Percentiles rank a stretch among this genome's conserved stretches.
Evolutionary conservation across 2,797 vertebrate genomes (phyloP).

Genomic region (Hephaestus fuliginosus): DNA sequence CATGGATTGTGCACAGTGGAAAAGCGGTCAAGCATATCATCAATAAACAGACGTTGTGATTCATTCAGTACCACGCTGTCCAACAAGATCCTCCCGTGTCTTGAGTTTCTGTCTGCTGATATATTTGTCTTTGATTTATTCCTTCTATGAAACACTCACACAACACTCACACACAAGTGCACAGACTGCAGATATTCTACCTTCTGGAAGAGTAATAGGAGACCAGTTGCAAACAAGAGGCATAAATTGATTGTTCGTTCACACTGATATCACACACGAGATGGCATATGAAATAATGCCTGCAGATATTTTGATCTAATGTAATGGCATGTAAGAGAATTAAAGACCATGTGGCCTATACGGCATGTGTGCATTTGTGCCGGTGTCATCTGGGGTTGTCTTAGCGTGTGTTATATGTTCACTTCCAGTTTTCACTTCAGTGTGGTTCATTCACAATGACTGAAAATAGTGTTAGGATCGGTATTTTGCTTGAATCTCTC

Average conservation of each 20-base stretch:
- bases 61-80: conserved; percentile 64
- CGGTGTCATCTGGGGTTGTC: not conserved
- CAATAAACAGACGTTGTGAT: conserved; percentile 80
- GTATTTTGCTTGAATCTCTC: not conserved
- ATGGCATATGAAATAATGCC: conserved; percentile 9
- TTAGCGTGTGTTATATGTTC: not conserved
- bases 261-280: conserved; percentile 14
- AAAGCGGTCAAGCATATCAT: conserved; percentile 80
- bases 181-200: not conserved
- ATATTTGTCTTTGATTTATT: conserved; percentile 4
- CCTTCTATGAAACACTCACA: not conserved
- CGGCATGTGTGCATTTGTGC: not conserved
- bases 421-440: conserved; percentile 17
- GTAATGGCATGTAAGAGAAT: conserved; percentile 39
- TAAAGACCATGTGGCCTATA: not conserved
- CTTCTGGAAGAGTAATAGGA: not conserved
- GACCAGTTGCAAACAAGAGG: not conserved
- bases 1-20: conserved; percentile 78
- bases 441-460: not conserved
- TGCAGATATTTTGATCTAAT: conserved; percentile 26
- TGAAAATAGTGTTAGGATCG: not conserved
- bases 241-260: conserved; percentile 1
- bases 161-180: not conserved
- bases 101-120: conserved; percentile 13
- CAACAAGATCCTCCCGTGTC: conserved; percentile 30